A percentile compares a stretch with the other conserved stretches of the same genome.
These are phyloP conservation scores for Phalacrocorax carbo DNA, from an alignment of 2,113 vertebrate species.

Conservation along the genomic window DNA sequence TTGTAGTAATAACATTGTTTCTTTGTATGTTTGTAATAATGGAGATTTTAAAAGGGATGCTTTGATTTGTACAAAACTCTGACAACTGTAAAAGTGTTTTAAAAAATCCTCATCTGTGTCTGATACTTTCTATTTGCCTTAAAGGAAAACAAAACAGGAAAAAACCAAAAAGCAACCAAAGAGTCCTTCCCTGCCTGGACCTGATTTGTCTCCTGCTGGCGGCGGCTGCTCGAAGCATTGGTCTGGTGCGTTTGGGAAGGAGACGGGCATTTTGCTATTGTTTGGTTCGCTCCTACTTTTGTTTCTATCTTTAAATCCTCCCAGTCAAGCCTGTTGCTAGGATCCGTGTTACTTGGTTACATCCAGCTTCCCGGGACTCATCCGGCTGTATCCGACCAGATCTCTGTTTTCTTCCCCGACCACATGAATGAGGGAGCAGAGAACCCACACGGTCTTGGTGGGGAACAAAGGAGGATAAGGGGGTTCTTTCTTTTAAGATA, in stretches of 20 bases:
- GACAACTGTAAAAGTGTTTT: constrained; percentile 74
- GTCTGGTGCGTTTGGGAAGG: neutral
- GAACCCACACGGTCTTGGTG: neutral
- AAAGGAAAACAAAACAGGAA: neutral
- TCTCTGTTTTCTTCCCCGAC: neutral
- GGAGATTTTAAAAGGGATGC: constrained; percentile 72
- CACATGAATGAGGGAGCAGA: neutral
- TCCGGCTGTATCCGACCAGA: neutral
- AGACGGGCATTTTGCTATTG: neutral
- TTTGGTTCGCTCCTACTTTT: neutral
- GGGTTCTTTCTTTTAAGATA: neutral
- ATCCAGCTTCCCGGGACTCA: neutral
- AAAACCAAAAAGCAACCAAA: neutral
- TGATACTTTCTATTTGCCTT: constrained; percentile 7
- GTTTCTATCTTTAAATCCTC: constrained; percentile 32
- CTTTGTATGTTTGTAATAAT: constrained; percentile 81
- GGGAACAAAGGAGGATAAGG: neutral
- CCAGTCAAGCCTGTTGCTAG: constrained; percentile 29
- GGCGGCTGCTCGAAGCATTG: neutral
- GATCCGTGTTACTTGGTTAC: constrained; percentile 33
- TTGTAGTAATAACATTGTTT: constrained; percentile 73
- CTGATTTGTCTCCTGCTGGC: neutral
- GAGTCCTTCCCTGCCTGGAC: neutral
- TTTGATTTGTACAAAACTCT: constrained; percentile 78
- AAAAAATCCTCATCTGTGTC: constrained; percentile 22